Base-by-base conservation (phyloP, 2,888 invertebrate species). In the Oscheius sp. region DNA sequence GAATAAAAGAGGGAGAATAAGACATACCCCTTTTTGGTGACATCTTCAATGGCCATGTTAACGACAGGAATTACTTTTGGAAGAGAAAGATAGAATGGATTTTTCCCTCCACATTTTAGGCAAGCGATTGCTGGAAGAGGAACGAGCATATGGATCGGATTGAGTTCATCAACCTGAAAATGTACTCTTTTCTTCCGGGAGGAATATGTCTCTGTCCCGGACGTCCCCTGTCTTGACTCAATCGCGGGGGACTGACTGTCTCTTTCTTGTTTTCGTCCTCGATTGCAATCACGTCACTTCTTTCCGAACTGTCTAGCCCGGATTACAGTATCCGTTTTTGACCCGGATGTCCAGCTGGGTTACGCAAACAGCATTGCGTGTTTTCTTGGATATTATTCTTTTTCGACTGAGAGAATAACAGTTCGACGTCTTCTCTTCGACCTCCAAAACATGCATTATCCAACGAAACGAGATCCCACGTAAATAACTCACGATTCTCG, bases 11-110 rank as follows among this genome's bases (percentile, higher is more conserved):
- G n/a, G n/a, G n/a, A n/a, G n/a, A n/a, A n/a, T n/a, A n/a, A 22
- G 64, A 64, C 44, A 20, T n/a, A 69, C 65, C 54, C 33, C 38
- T 56, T 49, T 22, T 61, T n/a, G 59, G 83, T 84, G 33, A 81
- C 81, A 36, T 80, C 69, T 17, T 80, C 77, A 26, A 83, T 24
- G n/a, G 83, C 84, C 36, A 77, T 51, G 26, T 77, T 76, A 28
- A 84, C 78, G 9, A 84, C 71, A 17, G 84, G 84, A 57, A 66
- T 62, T 12, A 80, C 81, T 65, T 77, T 73, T 45, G 56, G 68
- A n/a, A 81, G 74, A 8, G 82, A 81, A n/a, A 84, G 74, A 8
- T 70, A 64, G 69, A 84, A 85, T 6, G 84, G 84, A 59, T 84
- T 84, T 32, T 75, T 74, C 32, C 73, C 73, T 24, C 72, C 77